phyloP scores from a whole-genome alignment of 2,888 invertebrate genomes.

The Chymomyza caudatula region DNA sequence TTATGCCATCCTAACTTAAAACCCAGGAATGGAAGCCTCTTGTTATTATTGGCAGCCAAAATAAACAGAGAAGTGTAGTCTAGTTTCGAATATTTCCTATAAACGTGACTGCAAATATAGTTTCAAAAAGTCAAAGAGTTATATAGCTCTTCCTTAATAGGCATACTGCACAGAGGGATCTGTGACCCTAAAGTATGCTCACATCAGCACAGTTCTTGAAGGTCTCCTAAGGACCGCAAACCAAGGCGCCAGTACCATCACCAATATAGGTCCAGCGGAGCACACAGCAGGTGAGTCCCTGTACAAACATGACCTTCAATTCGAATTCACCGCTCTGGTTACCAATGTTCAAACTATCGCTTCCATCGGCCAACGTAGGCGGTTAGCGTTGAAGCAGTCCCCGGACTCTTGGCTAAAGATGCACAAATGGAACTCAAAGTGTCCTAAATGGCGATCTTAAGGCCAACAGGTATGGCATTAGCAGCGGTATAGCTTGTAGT shows the following conservation, averaged over 20 bases:
- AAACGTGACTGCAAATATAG: too few species aligned
- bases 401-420: slow-evolving; percentile 79
- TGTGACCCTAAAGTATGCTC: slow-evolving; percentile 55
- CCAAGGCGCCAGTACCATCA: slow-evolving; percentile 74
- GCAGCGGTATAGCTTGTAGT: slow-evolving; percentile 74
- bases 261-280: slow-evolving; percentile 80
- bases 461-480: slow-evolving; percentile 58
- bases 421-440: slow-evolving; percentile 79
- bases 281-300: slow-evolving; percentile 79
- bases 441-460: slow-evolving; percentile 78
- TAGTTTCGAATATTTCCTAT: too few species aligned
- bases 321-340: slow-evolving; percentile 58
- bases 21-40: too few species aligned
- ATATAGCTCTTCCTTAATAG: neutral
- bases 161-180: neutral
- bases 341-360: slow-evolving; percentile 56
- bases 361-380: slow-evolving; percentile 74
- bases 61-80: too few species aligned
- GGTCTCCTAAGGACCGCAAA: slow-evolving; percentile 80
- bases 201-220: slow-evolving; percentile 80
- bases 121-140: too few species aligned
- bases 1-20: too few species aligned
- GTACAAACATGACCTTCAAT: slow-evolving; percentile 75
- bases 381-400: slow-evolving; percentile 79
- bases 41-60: too few species aligned